phyloP scores from a whole-genome alignment of 2,113 vertebrate species.

The Pipa parva region DNA sequence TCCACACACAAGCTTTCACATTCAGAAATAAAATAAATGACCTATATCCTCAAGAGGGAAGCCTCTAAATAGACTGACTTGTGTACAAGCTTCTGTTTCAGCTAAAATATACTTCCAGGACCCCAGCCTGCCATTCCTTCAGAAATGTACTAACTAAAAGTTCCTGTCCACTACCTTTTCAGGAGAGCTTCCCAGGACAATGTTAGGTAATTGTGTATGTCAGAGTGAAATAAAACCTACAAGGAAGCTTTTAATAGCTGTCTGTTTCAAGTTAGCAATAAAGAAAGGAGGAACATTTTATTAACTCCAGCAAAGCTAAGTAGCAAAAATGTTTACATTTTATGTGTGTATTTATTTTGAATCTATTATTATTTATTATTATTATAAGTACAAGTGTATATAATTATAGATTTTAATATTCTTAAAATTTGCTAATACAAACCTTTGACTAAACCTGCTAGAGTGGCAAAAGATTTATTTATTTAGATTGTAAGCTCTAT shows the following conservation, averaged over 20 bases:
- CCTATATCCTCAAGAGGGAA: slow-evolving; percentile 50
- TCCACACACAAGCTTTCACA: slow-evolving; percentile 39
- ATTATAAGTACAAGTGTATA: no score
- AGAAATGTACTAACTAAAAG: slow-evolving; percentile 48
- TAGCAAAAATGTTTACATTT: no score
- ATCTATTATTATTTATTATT: no score
- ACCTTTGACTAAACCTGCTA: no score
- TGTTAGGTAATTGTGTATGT: background rate
- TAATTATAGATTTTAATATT: no score
- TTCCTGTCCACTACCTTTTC: slow-evolving; percentile 29
- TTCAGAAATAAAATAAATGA: slow-evolving; percentile 46
- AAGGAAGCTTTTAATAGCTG: slow-evolving; percentile 37
- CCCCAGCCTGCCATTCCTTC: slow-evolving; percentile 44
- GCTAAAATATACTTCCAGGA: slow-evolving; percentile 54
- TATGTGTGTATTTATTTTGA: no score
- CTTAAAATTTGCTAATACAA: no score
- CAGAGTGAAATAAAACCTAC: slow-evolving; percentile 34
- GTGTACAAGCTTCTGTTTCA: slow-evolving; percentile 43
- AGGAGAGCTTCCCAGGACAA: slow-evolving; percentile 37
- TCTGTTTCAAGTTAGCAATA: slow-evolving; percentile 38
- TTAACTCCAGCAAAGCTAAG: no score
- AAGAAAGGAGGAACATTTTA: no score
- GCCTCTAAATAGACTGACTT: slow-evolving; percentile 49
- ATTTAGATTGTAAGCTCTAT: no score
- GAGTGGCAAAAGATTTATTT: no score